Base-by-base conservation (phyloP, 2,888 invertebrate species). In the Lithodes maja region DNA sequence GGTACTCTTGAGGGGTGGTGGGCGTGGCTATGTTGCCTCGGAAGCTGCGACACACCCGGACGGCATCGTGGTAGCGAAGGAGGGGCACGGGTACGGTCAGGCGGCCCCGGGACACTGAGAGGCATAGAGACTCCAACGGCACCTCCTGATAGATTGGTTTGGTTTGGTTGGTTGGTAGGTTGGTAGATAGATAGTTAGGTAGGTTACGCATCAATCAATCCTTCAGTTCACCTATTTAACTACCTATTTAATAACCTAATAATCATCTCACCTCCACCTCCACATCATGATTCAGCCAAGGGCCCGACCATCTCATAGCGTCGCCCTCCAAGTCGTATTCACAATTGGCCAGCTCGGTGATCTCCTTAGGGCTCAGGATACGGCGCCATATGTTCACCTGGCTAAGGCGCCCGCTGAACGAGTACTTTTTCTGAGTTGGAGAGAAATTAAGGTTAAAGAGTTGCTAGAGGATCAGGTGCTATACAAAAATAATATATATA, bases 381-480 rank as follows among this genome's bases (percentile, higher is more conserved):
- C 84, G 80, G 12, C 85, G 5, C 90, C 90, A 90, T 33, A 87
- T 82, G 74, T 90, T 90, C 1, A 90, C 81, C 52, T 90, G 90
- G 69, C 80, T 87, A 50, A 90, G 52, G 68, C 83, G 74, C 1
- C 90, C 90, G 54, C 89, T 89, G 52, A 83, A 53, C n/a, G 89
- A 89, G 17, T 89, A 89, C 74, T 80, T 85, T n/a, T 74, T 49
- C 89, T 89, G 88, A 17, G 33, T 33, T 33, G 33, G 33, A 33
- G 33, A 33, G 33, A 33, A 33, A 33, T 33, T 33, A 33, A 33
- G 33, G 33, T 33, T 33, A 33, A 33, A 33, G 33, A 33, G 33
- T 33, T 33, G 33, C 0, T 33, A 33, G 33, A 33, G 33, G 33
- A 33, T 33, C 33, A 33, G 33, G 33, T 33, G 33, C 33, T 33